Percentiles rank a stretch among this genome's conserved stretches.
Conservation (phyloP, 2,888 invertebrate species). For the Trachelus tabidus region DNA sequence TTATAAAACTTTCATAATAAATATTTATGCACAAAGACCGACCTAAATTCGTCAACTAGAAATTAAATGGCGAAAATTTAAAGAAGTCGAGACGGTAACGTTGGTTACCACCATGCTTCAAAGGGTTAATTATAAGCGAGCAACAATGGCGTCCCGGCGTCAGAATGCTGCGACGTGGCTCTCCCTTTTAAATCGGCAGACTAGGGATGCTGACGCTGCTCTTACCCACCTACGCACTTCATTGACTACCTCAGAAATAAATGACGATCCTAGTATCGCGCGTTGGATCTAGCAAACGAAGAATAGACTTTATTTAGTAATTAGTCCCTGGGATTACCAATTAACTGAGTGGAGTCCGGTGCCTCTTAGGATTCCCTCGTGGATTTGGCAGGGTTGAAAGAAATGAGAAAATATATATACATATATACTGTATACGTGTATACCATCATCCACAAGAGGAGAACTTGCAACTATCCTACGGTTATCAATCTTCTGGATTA, state of each 20-base stretch:
- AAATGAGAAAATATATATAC: not conserved
- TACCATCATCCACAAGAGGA: constrained; percentile 28
- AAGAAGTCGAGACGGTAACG: no score
- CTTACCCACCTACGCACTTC: not conserved
- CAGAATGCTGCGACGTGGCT: constrained; percentile 34
- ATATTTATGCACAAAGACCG: no score
- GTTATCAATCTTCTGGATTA: constrained; percentile 19
- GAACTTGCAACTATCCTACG: constrained; percentile 24
- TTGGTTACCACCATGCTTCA: no score
- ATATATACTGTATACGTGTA: not conserved
- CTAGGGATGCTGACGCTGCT: not conserved
- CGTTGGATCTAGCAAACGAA: not conserved
- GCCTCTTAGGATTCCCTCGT: not conserved
- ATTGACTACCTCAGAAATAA: not conserved
- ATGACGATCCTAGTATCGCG: constrained; percentile 19
- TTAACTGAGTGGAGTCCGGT: constrained; percentile 15
- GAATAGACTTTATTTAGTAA: constrained; percentile 29
- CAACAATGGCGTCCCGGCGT: constrained; percentile 43
- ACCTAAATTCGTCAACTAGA: no score
- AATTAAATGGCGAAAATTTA: no score
- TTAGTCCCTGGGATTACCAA: constrained; percentile 30
- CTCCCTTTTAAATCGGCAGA: not conserved
- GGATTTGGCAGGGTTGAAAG: not conserved
- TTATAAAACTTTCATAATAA: no score
- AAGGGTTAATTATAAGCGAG: constrained; percentile 51